Evolutionary conservation across 2,888 invertebrate genomes (phyloP).

Genomic region (Coenonympha arcania): DNA sequence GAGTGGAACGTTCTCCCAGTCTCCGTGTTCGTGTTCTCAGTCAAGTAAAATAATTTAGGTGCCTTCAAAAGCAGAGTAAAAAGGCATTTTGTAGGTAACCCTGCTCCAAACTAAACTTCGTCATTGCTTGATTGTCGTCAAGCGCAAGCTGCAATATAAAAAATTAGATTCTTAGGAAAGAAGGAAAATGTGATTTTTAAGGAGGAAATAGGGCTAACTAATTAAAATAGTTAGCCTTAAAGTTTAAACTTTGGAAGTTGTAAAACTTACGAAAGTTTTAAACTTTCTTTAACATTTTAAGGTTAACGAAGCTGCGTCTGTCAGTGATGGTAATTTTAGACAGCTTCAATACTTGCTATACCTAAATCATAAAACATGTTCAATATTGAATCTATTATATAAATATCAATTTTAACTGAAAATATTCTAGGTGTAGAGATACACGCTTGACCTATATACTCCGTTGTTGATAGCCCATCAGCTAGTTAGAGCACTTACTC

Average conservation of each 20-base stretch:
- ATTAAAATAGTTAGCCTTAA: slow-evolving; percentile 32
- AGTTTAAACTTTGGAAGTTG: slow-evolving; percentile 28
- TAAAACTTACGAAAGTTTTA: slow-evolving; percentile 29
- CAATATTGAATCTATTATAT: no score
- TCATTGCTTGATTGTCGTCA: no score
- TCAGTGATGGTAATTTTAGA: neutral
- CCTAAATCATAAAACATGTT: neutral
- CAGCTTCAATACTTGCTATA: neutral
- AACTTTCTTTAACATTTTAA: neutral
- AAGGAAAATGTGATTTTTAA: slow-evolving; percentile 29
- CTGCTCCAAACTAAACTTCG: no score
- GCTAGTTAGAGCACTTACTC: neutral
- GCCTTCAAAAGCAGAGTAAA: no score
- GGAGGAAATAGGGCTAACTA: slow-evolving; percentile 30
- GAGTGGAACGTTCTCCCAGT: no score
- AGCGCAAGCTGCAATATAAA: no score
- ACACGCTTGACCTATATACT: neutral
- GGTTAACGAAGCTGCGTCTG: neutral
- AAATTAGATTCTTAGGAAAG: no score
- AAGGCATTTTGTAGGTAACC: no score
- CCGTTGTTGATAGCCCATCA: neutral
- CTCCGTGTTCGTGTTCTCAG: no score
- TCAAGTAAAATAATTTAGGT: no score
- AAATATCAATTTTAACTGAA: no score
- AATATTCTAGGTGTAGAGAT: neutral